Conservation (phyloP, 1,140 invertebrate species). For the Conus ventricosus region DNA sequence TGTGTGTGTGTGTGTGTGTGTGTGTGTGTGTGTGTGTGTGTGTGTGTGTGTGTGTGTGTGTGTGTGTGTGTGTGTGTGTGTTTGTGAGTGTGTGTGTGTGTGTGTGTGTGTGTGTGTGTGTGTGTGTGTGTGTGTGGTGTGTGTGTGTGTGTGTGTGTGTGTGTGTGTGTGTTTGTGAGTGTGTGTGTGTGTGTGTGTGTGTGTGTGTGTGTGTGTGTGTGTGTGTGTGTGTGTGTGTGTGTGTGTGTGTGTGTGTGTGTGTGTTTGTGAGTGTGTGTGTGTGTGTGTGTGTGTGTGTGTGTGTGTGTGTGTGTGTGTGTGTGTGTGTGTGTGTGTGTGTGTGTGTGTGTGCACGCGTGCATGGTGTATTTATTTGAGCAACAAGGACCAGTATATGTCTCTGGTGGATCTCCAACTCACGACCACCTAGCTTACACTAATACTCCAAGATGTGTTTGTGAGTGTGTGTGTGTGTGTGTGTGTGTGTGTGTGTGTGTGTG, state of each 20-base stretch:
- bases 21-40: too few species aligned
- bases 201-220: constrained; percentile 16
- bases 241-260: background rate
- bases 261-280: too few species aligned
- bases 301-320: too few species aligned
- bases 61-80: background rate
- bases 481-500: constrained; percentile 14
- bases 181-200: constrained; percentile 12
- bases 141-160: constrained; percentile 12
- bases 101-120: background rate
- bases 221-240: constrained; percentile 20
- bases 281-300: too few species aligned
- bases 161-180: constrained; percentile 11
- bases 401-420: too few species aligned
- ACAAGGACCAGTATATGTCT: too few species aligned
- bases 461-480: constrained; percentile 10
- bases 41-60: background rate
- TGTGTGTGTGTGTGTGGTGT: background rate
- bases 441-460: background rate
- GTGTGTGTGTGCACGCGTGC: too few species aligned
- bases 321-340: too few species aligned
- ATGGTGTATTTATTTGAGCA: constrained; percentile 17
- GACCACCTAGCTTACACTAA: too few species aligned
- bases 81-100: background rate
- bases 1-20: too few species aligned